Conservation (phyloP, 2,113 vertebrate species). For the Myrmecobius fasciatus region DNA sequence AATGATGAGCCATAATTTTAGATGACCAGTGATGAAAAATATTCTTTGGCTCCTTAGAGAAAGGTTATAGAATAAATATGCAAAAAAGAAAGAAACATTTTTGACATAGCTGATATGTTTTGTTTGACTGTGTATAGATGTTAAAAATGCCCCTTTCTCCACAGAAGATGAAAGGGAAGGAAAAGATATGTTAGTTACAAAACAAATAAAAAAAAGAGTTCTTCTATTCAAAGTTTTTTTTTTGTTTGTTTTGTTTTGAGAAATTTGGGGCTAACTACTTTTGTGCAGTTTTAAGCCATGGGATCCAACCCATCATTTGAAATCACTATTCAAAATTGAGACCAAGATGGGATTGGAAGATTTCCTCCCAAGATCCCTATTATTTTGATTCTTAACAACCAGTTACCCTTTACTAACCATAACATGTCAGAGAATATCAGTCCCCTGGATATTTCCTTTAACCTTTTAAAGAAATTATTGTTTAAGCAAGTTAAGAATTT, state of each 20-base stretch:
- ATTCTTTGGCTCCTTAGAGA: neutral
- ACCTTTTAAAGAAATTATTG: neutral
- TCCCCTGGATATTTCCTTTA: neutral
- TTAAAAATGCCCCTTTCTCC: neutral
- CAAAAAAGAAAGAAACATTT: neutral
- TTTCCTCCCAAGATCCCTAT: neutral
- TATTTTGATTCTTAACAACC: neutral
- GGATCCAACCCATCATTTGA: neutral
- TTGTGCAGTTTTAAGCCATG: neutral
- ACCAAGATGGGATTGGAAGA: neutral
- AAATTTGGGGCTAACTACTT: neutral
- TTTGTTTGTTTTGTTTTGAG: neutral
- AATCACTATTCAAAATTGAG: neutral
- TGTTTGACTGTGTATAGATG: neutral
- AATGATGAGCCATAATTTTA: neutral
- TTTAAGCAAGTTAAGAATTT: neutral
- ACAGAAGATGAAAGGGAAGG: neutral
- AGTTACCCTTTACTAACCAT: neutral
- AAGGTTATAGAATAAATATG: neutral
- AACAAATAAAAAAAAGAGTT: neutral
- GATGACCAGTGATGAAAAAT: neutral
- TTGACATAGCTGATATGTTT: neutral
- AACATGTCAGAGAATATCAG: neutral
- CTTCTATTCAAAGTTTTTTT: neutral
- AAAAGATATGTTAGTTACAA: neutral